phyloP scores from a whole-genome alignment of 2,797 vertebrate genomes.

The Chaetophractus vellerosus region DNA sequence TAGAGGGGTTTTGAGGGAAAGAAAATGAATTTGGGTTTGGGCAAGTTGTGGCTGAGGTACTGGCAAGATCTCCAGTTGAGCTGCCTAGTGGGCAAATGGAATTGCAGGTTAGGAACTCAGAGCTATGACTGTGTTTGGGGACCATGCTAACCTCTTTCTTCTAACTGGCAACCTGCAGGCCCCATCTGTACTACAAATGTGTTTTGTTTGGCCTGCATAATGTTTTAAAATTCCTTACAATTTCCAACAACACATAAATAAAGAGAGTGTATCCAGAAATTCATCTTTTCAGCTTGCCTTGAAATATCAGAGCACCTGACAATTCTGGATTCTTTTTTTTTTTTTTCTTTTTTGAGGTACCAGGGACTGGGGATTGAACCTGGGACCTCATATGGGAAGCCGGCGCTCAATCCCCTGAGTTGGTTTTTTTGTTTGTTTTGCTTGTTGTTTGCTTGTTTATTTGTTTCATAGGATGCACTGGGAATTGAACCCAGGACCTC shows the following conservation, averaged over 20 bases:
- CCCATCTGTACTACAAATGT: constrained; percentile 83
- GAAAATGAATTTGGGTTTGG: neutral
- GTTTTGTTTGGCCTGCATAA: constrained; percentile 71
- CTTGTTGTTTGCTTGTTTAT: too few relatives aligned
- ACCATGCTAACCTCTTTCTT: constrained; percentile 27
- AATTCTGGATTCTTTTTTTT: neutral
- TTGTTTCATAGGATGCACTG: too few relatives aligned
- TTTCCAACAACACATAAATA: constrained; percentile 68
- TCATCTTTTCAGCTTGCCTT: constrained; percentile 47
- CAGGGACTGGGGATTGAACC: too few relatives aligned
- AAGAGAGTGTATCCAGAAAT: constrained; percentile 46
- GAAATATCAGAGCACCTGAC: constrained; percentile 66
- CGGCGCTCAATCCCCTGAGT: too few relatives aligned
- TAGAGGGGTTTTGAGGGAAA: neutral
- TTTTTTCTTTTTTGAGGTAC: neutral
- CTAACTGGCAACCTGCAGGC: constrained; percentile 52
- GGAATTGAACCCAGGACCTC: too few relatives aligned
- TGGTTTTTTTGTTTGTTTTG: too few relatives aligned
- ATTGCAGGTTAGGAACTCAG: neutral
- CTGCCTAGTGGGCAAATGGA: too few relatives aligned
- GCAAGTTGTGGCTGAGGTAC: neutral
- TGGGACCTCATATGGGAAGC: too few relatives aligned
- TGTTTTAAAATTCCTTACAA: constrained; percentile 75
- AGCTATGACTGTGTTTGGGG: neutral
- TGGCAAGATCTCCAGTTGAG: neutral